Percentiles rank a stretch among this genome's conserved stretches.
These are phyloP conservation scores for Argya squamiceps DNA, from an alignment of 2,797 vertebrate species.

Conservation along the genomic window DNA sequence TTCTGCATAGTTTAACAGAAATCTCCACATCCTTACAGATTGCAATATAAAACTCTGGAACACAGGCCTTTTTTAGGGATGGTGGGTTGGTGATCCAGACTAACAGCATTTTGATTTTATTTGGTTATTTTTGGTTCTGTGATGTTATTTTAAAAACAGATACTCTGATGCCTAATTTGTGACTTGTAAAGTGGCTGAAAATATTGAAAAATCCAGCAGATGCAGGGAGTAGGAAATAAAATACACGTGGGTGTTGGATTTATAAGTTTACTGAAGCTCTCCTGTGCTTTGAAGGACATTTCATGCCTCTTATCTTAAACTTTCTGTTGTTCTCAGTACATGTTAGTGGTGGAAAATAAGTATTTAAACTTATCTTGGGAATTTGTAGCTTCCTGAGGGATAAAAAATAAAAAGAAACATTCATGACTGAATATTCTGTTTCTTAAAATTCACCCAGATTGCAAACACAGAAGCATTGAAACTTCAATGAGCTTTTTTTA, in stretches of 20 bases:
- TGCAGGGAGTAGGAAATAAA: neutral
- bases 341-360: neutral
- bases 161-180: neutral
- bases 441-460: neutral
- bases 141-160: neutral
- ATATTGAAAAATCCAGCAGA: neutral
- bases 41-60: neutral
- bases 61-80: neutral
- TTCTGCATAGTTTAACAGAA: neutral
- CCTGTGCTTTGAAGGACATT: neutral
- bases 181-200: neutral
- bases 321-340: neutral
- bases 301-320: neutral
- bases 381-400: neutral
- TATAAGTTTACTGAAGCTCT: neutral
- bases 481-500: neutral
- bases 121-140: neutral
- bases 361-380: neutral
- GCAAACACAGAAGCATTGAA: neutral
- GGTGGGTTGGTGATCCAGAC: neutral
- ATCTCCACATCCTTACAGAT: rapidly evolving
- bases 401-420: neutral
- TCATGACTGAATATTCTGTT: neutral
- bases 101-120: neutral
- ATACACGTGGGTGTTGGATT: neutral